Evolutionary conservation across 1,140 invertebrate species (phyloP).

Genomic region (Listronotus bonariensis): DNA sequence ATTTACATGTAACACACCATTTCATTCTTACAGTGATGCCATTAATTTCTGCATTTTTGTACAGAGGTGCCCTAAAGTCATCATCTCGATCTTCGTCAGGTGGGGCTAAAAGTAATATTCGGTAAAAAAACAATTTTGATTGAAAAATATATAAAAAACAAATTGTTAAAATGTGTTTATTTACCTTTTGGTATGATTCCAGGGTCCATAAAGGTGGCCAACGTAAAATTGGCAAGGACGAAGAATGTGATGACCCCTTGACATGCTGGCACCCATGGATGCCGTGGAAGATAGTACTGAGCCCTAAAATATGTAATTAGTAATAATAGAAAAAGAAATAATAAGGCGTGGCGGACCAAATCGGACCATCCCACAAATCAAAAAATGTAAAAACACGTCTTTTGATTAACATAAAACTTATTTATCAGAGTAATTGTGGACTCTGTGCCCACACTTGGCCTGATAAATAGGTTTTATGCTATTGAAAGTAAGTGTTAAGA

Average conservation of each 20-base stretch:
- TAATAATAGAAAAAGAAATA: no score
- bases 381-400: no score
- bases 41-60: slow-evolving; percentile 98
- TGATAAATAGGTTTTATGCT: no score
- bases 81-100: slow-evolving; percentile 96
- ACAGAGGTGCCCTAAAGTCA: slow-evolving; percentile 95
- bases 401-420: no score
- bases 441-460: no score
- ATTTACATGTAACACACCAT: slow-evolving; percentile 99
- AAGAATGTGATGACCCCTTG: slow-evolving; percentile 96
- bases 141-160: no score
- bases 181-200: slow-evolving; percentile 98
- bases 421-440: no score
- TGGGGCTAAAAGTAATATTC: slow-evolving; percentile 69
- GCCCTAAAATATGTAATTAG: slow-evolving; percentile 70
- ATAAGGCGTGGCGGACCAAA: no score
- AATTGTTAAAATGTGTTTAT: background rate
- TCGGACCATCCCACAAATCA: no score
- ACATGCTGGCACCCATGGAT: slow-evolving; percentile 88
- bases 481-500: no score
- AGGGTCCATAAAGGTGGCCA: slow-evolving; percentile 99
- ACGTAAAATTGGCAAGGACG: slow-evolving; percentile 96
- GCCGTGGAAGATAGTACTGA: slow-evolving; percentile 77
- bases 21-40: slow-evolving; percentile 99
- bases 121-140: no score